Base-by-base conservation (phyloP, 2,888 invertebrate genomes). In the Stenurella melanura region DNA sequence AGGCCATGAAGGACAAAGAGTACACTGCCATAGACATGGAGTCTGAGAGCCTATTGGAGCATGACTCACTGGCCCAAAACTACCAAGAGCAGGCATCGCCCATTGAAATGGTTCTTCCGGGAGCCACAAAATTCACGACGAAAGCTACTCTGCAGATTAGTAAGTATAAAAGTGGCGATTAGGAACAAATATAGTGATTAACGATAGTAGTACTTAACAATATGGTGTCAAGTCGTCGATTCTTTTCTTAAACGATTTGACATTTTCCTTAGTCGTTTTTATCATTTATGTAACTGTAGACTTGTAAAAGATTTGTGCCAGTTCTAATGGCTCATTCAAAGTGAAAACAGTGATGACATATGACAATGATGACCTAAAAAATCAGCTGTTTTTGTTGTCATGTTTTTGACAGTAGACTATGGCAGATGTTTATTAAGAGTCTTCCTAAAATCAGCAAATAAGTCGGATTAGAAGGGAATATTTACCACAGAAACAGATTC, bases 11-110 rank as follows among this genome's bases (percentile, higher is more conserved):
- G 74, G 81, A 84, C 34, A 83, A 83, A 21, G 87, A 87, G 67
- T 84, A 83, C 74, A 84, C 85, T 56, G 80, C 84, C 21, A 85
- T 86, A 42, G 87, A 88, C 76, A 87, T 87, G 83, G 89, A 89
- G 74, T 82, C 86, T n/a, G 87, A 87, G 66, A 83, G 86, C 56
- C 79, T 89, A 70, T 79, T 89, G 26, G 87, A 88, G 63, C 86
- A 88, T 79, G 88, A 89, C 79, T 82, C 84, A 50, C 81, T 88
- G 66, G 86, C 83, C 54, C 85, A 87, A 80, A 85, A 85, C 63
- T 87, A 86, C 76, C 83, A 85, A 68, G 86, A 85, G 34, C 81
- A 82, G 60, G 79, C 79, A 64, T 74, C 76, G 54, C 81, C 78
- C 30, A 71, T 74, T 71, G 81, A 78, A 63, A 17, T 64, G 79